phyloP scores from a whole-genome alignment of 2,888 invertebrate genomes.

The Uropetala carovei region DNA sequence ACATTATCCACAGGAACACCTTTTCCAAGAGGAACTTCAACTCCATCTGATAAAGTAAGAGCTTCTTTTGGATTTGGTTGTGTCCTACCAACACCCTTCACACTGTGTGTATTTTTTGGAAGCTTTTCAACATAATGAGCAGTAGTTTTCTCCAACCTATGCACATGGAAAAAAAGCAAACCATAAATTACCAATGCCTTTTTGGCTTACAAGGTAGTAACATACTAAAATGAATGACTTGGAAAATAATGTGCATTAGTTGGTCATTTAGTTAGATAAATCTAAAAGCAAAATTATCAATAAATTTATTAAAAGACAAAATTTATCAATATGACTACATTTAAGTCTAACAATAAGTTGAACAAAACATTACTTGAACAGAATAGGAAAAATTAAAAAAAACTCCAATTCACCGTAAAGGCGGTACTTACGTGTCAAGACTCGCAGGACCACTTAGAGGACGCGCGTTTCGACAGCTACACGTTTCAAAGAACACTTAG shows the following conservation, averaged over 20 bases:
- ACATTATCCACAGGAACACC: conserved; percentile 74
- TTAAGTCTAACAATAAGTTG: too few relatives aligned
- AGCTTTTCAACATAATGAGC: conserved; percentile 87
- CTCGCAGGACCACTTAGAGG: too few relatives aligned
- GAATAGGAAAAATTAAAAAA: too few relatives aligned
- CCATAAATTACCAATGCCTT: background rate
- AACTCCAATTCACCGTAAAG: too few relatives aligned
- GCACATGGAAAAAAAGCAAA: conserved; percentile 66
- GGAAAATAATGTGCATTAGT: background rate
- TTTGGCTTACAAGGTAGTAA: background rate
- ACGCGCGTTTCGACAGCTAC: too few relatives aligned
- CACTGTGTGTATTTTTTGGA: conserved; percentile 90
- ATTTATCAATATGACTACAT: too few relatives aligned
- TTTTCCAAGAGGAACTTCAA: conserved; percentile 87
- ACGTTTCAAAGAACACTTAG: too few relatives aligned
- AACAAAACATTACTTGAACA: too few relatives aligned
- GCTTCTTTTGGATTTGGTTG: conserved; percentile 85
- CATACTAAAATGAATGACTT: background rate
- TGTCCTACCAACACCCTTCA: conserved; percentile 91
- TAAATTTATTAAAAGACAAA: too few relatives aligned
- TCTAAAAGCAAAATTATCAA: too few relatives aligned
- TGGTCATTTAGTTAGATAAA: too few relatives aligned
- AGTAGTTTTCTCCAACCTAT: conserved; percentile 84
- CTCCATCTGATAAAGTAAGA: conserved; percentile 80
- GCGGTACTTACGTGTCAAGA: too few relatives aligned